These are phyloP conservation scores for Ophion ellenae DNA, from an alignment of 2,888 invertebrate species.

Conservation along the genomic window DNA sequence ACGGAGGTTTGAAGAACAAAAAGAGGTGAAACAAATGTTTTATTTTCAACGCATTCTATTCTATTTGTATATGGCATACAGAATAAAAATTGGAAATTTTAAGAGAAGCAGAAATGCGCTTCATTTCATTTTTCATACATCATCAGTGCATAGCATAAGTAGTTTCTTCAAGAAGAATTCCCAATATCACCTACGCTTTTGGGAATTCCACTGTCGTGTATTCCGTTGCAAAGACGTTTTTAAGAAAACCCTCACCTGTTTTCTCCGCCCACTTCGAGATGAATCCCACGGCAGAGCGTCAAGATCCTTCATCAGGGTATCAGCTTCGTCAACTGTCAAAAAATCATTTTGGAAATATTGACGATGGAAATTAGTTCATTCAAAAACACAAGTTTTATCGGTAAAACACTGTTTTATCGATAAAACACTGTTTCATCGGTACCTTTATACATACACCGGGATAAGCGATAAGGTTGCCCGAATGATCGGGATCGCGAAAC, in stretches of 20 bases:
- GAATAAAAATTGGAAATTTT: too few species aligned
- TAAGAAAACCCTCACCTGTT: slow-evolving; percentile 87
- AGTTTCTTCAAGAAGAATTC: neutral
- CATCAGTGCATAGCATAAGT: too few species aligned
- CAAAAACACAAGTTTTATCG: too few species aligned
- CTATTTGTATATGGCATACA: too few species aligned
- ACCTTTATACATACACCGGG: slow-evolving; percentile 88
- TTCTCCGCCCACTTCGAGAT: slow-evolving; percentile 97
- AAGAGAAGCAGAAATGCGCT: too few species aligned
- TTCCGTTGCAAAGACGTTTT: neutral
- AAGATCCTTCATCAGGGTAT: slow-evolving; percentile 87
- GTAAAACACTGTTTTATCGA: too few species aligned
- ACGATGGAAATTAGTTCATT: neutral
- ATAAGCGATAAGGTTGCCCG: slow-evolving; percentile 86
- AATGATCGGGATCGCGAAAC: slow-evolving; percentile 86
- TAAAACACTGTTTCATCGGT: slow-evolving; percentile 64
- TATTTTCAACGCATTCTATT: too few species aligned
- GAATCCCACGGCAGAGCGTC: slow-evolving; percentile 93
- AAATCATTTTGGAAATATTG: slow-evolving; percentile 87
- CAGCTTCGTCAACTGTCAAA: slow-evolving; percentile 89
- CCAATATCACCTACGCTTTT: neutral
- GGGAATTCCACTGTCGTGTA: neutral
- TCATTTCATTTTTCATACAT: too few species aligned
- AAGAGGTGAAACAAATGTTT: too few species aligned
- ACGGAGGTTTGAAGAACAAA: too few species aligned